A percentile compares a stretch with the other conserved stretches of the same genome.
Evolutionary conservation across 2,797 vertebrate species (phyloP).

Genomic region (Lagodon rhomboides): DNA sequence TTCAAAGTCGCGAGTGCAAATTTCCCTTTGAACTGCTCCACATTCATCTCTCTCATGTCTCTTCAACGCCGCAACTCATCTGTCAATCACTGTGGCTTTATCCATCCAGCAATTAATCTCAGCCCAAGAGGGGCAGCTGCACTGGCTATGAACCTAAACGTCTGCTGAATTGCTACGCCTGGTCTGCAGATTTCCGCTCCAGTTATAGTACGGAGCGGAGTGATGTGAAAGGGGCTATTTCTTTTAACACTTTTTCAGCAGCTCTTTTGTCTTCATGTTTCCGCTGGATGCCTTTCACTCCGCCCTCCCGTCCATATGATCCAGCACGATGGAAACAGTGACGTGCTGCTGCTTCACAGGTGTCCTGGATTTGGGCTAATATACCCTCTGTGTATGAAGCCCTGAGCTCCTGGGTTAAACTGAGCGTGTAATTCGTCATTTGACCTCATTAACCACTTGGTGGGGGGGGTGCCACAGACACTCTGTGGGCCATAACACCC

Average conservation of each 20-base stretch:
- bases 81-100: slow-evolving; percentile 73
- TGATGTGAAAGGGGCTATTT: slow-evolving; percentile 1
- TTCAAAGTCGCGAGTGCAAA: slow-evolving; percentile 26
- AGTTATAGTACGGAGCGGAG: slow-evolving; percentile 21
- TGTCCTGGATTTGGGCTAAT: slow-evolving; percentile 65
- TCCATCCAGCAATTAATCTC: slow-evolving; percentile 73
- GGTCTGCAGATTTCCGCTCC: slow-evolving; percentile 49
- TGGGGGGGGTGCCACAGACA: slow-evolving; percentile 54
- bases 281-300: slow-evolving; percentile 21
- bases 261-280: slow-evolving; percentile 31
- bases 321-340: slow-evolving; percentile 34
- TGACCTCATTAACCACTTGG: slow-evolving; percentile 84
- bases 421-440: slow-evolving; percentile 79
- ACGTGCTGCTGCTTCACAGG: slow-evolving; percentile 49
- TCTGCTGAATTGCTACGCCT: slow-evolving; percentile 39
- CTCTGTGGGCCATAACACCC: slow-evolving; percentile 66
- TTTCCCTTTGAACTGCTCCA: slow-evolving; percentile 51
- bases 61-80: slow-evolving; percentile 53
- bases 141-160: slow-evolving; percentile 68
- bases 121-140: slow-evolving; percentile 65
- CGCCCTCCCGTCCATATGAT: slow-evolving; percentile 15
- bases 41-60: slow-evolving; percentile 50
- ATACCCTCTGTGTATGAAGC: slow-evolving; percentile 51
- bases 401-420: slow-evolving; percentile 66
- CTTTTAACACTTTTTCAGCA: slow-evolving; percentile 37